phyloP scores from a whole-genome alignment of 2,888 invertebrate species.

The Eubasilissa splendida region DNA sequence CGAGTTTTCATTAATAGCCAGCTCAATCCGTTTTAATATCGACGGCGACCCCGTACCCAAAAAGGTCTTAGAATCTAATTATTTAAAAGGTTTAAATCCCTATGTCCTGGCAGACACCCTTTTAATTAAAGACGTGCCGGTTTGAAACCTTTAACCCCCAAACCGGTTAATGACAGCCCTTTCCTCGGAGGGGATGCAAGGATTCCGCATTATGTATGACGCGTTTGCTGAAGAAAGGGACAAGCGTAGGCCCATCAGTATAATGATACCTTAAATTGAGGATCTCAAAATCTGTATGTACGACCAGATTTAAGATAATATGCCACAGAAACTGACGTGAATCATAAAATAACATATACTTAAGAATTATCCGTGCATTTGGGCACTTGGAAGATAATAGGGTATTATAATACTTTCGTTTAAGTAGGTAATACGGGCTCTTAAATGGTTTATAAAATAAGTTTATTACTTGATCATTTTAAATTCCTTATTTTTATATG shows the following conservation, averaged over 20 bases:
- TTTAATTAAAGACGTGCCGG: slow-evolving; percentile 40
- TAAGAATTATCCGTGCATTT: too few species aligned
- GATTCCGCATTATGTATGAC: not conserved
- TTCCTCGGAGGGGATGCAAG: not conserved
- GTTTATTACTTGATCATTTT: too few species aligned
- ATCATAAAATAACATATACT: too few species aligned
- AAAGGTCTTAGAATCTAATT: slow-evolving; percentile 15
- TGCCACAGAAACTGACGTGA: too few species aligned
- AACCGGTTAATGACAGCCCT: slow-evolving; percentile 10
- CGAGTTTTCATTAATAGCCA: slow-evolving; percentile 14
- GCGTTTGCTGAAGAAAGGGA: too few species aligned
- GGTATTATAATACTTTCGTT: too few species aligned
- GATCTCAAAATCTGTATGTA: not conserved
- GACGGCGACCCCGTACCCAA: slow-evolving; percentile 3
- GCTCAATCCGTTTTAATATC: slow-evolving; percentile 20
- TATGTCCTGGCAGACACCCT: not conserved
- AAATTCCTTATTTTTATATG: too few species aligned
- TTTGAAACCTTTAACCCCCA: slow-evolving; percentile 9
- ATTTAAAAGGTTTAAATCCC: slow-evolving; percentile 21
- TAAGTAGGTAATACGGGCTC: too few species aligned
- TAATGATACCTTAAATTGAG: slow-evolving; percentile 21
- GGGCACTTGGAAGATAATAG: too few species aligned
- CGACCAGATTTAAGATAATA: too few species aligned
- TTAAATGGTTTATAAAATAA: too few species aligned
- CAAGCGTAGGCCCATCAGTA: slow-evolving; percentile 6